These are phyloP conservation scores for Budorcas taxicolor DNA, from an alignment of 2,113 vertebrate genomes.

Conservation along the genomic window DNA sequence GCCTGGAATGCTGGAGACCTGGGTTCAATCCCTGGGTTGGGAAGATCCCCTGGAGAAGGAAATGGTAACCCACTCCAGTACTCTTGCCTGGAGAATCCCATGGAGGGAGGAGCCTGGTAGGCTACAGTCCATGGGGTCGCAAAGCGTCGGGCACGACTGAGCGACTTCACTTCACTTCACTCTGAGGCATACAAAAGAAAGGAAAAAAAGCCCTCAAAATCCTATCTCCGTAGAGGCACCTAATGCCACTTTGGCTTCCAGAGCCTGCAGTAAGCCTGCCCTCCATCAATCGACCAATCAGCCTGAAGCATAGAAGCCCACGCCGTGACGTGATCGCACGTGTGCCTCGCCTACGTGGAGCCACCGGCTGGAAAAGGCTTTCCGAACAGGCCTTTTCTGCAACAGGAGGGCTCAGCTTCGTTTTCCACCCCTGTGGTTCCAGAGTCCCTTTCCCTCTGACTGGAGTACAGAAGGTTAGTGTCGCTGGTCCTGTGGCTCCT, in stretches of 20 bases:
- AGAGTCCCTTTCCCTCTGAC: not conserved
- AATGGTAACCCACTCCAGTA: too few species aligned
- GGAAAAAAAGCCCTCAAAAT: not conserved
- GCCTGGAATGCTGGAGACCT: too few species aligned
- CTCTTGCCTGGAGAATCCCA: too few species aligned
- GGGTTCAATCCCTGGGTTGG: too few species aligned
- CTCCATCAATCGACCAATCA: not conserved
- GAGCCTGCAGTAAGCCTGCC: not conserved
- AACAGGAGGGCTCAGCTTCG: not conserved
- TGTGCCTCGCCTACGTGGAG: not conserved
- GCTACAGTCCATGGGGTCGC: too few species aligned
- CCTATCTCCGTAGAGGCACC: fast-evolving
- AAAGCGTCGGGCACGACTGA: too few species aligned
- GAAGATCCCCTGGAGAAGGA: too few species aligned
- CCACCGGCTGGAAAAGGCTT: not conserved
- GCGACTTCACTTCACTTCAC: too few species aligned
- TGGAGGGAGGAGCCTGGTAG: too few species aligned
- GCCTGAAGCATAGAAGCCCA: not conserved
- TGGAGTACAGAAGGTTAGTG: not conserved
- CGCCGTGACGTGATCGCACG: not conserved
- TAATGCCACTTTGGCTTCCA: not conserved
- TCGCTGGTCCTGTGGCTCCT: not conserved
- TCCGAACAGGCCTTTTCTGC: fast-evolving
- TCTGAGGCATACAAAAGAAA: not conserved
- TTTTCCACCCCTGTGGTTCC: too few species aligned